phyloP scores from a whole-genome alignment of 2,797 vertebrate genomes.

The Sylvilagus floridanus region DNA sequence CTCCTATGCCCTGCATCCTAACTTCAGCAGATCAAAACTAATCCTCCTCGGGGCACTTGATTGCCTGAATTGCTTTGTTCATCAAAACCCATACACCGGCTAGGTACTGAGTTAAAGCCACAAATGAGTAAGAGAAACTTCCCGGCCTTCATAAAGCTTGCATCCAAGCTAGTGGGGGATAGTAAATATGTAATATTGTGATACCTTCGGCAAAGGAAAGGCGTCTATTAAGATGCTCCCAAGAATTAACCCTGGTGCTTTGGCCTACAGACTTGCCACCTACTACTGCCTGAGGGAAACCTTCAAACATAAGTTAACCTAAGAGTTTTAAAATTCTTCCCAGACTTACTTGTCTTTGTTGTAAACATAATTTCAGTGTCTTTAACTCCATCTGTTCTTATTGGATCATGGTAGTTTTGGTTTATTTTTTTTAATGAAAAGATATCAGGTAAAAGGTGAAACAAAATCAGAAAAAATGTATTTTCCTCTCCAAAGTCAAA shows the following conservation, averaged over 20 bases:
- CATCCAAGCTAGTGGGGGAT: background rate
- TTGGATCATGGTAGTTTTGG: background rate
- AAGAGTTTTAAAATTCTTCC: background rate
- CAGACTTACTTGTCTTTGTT: background rate
- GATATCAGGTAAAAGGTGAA: background rate
- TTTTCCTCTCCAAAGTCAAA: background rate
- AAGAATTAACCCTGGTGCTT: background rate
- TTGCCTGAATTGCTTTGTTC: background rate
- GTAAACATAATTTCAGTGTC: background rate
- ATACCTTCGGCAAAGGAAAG: background rate
- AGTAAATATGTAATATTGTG: background rate
- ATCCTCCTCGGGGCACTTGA: background rate
- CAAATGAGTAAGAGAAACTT: background rate
- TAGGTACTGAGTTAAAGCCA: background rate
- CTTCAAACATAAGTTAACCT: background rate
- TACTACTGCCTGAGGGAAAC: background rate
- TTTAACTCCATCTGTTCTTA: background rate
- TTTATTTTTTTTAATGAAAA: background rate
- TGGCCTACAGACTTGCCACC: accelerated
- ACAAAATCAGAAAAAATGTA: background rate
- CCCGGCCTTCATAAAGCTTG: background rate
- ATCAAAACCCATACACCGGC: background rate
- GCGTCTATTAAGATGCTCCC: no score
- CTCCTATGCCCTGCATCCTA: background rate
- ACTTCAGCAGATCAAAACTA: background rate